phyloP scores from a whole-genome alignment of 2,797 vertebrate species.

The Knipowitschia caucasica region DNA sequence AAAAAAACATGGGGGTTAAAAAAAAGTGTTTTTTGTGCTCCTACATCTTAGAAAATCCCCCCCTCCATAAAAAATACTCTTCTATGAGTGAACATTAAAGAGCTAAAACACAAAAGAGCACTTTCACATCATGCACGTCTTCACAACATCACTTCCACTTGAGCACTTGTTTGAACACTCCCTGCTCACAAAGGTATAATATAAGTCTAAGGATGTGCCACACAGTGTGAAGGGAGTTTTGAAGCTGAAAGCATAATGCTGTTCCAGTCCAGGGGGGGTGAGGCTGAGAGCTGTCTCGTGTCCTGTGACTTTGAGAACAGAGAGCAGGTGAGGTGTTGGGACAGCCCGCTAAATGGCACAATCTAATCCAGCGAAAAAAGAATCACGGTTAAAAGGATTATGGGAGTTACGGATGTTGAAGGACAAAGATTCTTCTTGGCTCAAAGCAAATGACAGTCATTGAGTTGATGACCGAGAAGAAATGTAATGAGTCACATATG shows the following conservation, averaged over 20 bases:
- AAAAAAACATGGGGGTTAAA: too few relatives aligned
- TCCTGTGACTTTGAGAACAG: constrained; percentile 29
- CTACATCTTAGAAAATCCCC: constrained; percentile 27
- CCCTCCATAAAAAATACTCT: constrained; percentile 12
- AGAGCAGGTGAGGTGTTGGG: constrained; percentile 1
- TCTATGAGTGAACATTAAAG: constrained; percentile 48
- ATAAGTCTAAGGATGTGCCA: constrained; percentile 1
- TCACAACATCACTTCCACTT: constrained; percentile 42
- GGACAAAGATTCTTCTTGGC: constrained; percentile 1
- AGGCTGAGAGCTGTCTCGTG: constrained; percentile 25
- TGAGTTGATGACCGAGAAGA: constrained; percentile 34
- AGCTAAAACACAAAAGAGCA: constrained; percentile 46
- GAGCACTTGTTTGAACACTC: constrained; percentile 10
- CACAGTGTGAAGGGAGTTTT: constrained; percentile 5
- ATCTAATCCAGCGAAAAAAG: constrained; percentile 29
- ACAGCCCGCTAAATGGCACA: constrained; percentile 18
- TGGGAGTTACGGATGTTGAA: constrained; percentile 11
- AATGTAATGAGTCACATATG: constrained; percentile 18
- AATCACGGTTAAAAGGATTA: constrained; percentile 16
- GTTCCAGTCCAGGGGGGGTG: constrained; percentile 29
- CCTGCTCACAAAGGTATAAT: constrained; percentile 11
- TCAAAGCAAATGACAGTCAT: constrained; percentile 29
- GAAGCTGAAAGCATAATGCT: constrained; percentile 50
- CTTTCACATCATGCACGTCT: constrained; percentile 31
- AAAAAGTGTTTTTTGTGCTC: too few relatives aligned